A percentile compares a stretch with the other conserved stretches of the same genome.
Evolutionary conservation across 2,888 invertebrate species (phyloP).

Genomic region (Cataglyphis albicans): DNA sequence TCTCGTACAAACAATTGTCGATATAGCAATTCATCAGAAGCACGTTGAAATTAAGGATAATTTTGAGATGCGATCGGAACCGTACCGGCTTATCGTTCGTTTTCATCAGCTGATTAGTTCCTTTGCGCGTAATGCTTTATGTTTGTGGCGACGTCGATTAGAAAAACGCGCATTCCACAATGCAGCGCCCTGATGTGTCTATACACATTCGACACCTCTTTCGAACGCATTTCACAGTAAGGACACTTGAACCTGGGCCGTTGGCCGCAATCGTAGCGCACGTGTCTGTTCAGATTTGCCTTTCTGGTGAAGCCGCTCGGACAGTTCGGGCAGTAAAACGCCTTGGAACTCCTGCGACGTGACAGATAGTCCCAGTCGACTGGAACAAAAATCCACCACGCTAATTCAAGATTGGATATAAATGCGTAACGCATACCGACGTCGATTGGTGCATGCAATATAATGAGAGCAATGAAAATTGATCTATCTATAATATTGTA

Average conservation of each 20-base stretch:
- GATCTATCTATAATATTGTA: not conserved
- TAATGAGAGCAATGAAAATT: conserved; percentile 15
- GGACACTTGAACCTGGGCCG: conserved; percentile 74
- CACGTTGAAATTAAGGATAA: not conserved
- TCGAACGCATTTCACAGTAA: conserved; percentile 64
- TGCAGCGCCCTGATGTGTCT: conserved; percentile 70
- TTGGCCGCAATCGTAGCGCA: conserved; percentile 75
- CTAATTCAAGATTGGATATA: conserved; percentile 45
- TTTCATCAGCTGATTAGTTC: conserved; percentile 23
- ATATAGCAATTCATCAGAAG: not conserved
- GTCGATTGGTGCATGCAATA: conserved; percentile 54
- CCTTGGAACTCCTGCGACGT: conserved; percentile 52
- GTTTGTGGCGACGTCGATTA: conserved; percentile 57
- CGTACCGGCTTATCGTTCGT: not conserved
- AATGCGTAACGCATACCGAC: not conserved
- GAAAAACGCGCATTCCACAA: conserved; percentile 53
- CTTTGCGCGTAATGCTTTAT: conserved; percentile 56
- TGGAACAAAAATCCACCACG: conserved; percentile 64
- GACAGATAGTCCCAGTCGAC: not conserved
- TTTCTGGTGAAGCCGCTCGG: conserved; percentile 74
- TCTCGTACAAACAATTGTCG: not conserved
- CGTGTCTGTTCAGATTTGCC: conserved; percentile 70
- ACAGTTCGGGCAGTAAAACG: conserved; percentile 71
- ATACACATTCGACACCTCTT: conserved; percentile 70
- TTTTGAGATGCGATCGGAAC: not conserved